Percentiles rank a stretch among this genome's conserved stretches.
phyloP scores from a whole-genome alignment of 2,797 vertebrate genomes.

The Pantherophis vulpinus region DNA sequence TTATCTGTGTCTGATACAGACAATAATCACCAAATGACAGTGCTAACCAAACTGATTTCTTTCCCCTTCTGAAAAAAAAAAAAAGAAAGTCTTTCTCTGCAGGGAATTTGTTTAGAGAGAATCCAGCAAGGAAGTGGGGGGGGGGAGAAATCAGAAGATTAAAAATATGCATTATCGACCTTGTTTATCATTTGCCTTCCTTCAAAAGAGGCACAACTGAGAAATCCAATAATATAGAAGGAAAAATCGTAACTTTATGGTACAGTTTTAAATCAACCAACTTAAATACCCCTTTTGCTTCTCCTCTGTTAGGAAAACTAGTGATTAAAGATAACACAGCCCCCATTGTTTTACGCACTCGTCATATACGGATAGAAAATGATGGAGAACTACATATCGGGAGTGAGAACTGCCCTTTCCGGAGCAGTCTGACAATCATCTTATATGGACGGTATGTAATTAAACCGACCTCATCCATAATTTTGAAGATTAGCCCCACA shows the following conservation, averaged over 20 bases:
- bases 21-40: background rate
- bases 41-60: background rate
- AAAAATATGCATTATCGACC: background rate
- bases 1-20: background rate
- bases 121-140: no score
- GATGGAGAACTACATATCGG: constrained; percentile 88
- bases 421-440: constrained; percentile 83
- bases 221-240: background rate
- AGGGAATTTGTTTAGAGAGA: background rate
- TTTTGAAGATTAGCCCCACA: constrained; percentile 1
- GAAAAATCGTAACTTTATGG: background rate
- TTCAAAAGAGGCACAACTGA: background rate
- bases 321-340: constrained; percentile 82
- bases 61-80: background rate
- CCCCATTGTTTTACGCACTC: constrained; percentile 82
- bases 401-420: constrained; percentile 86
- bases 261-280: background rate
- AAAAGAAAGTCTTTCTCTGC: background rate
- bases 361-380: constrained; percentile 86
- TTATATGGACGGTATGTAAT: constrained; percentile 86
- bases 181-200: background rate
- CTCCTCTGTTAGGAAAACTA: constrained; percentile 79
- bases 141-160: no score
- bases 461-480: constrained; percentile 27
- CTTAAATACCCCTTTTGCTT: background rate